phyloP scores from a whole-genome alignment of 2,888 invertebrate genomes.

The Abrostola triplasia region DNA sequence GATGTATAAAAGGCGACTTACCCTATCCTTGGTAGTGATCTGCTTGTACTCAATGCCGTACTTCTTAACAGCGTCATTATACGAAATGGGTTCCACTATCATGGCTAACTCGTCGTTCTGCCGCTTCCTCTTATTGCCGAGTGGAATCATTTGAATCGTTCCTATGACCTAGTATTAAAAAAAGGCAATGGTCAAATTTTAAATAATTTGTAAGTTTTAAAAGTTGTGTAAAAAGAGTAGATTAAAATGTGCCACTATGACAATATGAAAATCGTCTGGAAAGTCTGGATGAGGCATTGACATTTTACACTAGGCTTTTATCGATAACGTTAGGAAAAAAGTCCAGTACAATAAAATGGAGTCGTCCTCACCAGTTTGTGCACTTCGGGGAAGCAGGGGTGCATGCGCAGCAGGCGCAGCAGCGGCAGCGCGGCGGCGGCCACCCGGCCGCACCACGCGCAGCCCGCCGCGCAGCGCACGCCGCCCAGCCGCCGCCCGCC shows the following conservation, averaged over 20 bases:
- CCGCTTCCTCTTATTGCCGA: constrained; percentile 65
- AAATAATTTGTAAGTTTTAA: constrained; percentile 6
- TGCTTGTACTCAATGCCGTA: constrained; percentile 82
- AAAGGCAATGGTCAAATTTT: constrained; percentile 10
- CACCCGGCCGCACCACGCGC: constrained; percentile 70
- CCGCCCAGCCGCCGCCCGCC: constrained; percentile 70
- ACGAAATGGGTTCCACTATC: constrained; percentile 80
- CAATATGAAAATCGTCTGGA: too few relatives aligned
- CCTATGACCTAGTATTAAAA: constrained; percentile 62
- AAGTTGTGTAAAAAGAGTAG: too few relatives aligned
- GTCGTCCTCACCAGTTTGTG: constrained; percentile 61
- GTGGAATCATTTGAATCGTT: constrained; percentile 65
- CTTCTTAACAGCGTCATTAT: constrained; percentile 77
- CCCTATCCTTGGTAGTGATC: constrained; percentile 62
- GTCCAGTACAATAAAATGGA: not conserved
- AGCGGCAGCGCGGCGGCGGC: constrained; percentile 61
- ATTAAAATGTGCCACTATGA: too few relatives aligned
- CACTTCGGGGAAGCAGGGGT: constrained; percentile 67
- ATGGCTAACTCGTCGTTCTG: constrained; percentile 71
- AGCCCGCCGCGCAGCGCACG: constrained; percentile 60
- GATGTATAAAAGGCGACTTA: constrained; percentile 44
- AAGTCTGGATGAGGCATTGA: too few relatives aligned
- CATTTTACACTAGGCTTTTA: too few relatives aligned
- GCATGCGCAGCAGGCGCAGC: constrained; percentile 62
- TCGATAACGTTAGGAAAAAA: too few relatives aligned